Percentiles rank a stretch among this genome's conserved stretches.
Evolutionary conservation across 2,888 invertebrate species (phyloP).

Genomic region (Leptopilina syphax): DNA sequence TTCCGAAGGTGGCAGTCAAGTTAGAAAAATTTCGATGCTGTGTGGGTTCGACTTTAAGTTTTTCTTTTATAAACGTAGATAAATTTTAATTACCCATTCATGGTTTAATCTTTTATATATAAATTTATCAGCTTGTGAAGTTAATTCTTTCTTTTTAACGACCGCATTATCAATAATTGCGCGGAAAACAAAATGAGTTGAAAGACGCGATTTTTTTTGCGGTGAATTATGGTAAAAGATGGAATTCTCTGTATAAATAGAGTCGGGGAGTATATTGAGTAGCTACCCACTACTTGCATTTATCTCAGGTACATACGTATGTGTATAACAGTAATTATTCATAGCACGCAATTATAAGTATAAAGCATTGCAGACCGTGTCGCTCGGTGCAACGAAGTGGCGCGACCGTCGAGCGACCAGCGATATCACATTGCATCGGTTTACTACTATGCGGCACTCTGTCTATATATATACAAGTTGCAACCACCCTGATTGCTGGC

Average conservation of each 20-base stretch:
- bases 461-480: neutral
- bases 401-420: conserved; percentile 36
- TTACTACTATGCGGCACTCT: conserved; percentile 54
- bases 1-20: no score
- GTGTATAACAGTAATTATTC: conserved; percentile 69
- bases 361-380: conserved; percentile 47
- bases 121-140: no score
- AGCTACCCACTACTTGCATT: conserved; percentile 40
- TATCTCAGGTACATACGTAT: conserved; percentile 42
- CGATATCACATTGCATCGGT: conserved; percentile 67
- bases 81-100: no score
- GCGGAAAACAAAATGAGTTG: neutral
- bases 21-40: no score
- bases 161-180: no score
- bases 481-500: conserved; percentile 65
- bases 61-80: no score
- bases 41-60: no score
- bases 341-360: conserved; percentile 73
- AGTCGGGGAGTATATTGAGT: conserved; percentile 7
- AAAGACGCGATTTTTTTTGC: neutral
- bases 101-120: no score
- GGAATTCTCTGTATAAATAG: neutral
- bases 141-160: no score
- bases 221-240: conserved; percentile 10
- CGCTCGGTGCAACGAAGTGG: conserved; percentile 43